A percentile compares a stretch with the other conserved stretches of the same genome.
phyloP scores from a whole-genome alignment of 2,888 invertebrate species.

The Sarcophaga subvicina region DNA sequence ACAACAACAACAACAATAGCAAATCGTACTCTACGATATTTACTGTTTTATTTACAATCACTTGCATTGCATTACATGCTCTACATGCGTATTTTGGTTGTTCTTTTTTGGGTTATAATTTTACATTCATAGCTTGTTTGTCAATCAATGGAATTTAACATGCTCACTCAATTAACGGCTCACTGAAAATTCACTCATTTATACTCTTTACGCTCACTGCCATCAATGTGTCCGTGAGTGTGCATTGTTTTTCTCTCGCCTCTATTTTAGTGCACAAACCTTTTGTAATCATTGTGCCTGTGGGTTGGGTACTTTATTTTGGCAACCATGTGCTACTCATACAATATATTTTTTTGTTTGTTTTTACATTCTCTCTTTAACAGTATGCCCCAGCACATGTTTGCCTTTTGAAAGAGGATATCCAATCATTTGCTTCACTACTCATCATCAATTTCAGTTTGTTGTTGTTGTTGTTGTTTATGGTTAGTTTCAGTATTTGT shows the following conservation, averaged over 20 bases:
- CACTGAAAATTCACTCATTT: background rate
- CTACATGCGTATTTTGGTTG: background rate
- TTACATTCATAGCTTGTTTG: background rate
- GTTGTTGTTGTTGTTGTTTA: constrained; percentile 22
- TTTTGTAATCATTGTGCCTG: background rate
- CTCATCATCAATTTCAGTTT: background rate
- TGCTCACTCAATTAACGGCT: background rate
- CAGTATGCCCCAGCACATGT: background rate
- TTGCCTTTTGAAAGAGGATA: constrained; percentile 41
- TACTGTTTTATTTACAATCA: background rate
- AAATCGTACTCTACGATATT: constrained; percentile 22
- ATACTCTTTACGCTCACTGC: too few species aligned
- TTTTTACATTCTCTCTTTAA: background rate
- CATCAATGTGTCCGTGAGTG: background rate
- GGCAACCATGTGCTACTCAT: constrained; percentile 39
- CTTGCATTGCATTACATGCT: background rate
- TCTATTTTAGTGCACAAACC: background rate
- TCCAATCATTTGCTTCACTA: constrained; percentile 44
- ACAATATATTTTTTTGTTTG: background rate
- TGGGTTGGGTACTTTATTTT: constrained; percentile 16
- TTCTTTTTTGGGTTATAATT: background rate
- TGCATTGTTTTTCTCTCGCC: background rate
- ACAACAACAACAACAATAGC: constrained; percentile 16
- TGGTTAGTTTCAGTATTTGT: constrained; percentile 32
- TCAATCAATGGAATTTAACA: background rate